A percentile compares a stretch with the other conserved stretches of the same genome.
Conservation (phyloP, 2,113 vertebrate species). For the Cathartes aura region DNA sequence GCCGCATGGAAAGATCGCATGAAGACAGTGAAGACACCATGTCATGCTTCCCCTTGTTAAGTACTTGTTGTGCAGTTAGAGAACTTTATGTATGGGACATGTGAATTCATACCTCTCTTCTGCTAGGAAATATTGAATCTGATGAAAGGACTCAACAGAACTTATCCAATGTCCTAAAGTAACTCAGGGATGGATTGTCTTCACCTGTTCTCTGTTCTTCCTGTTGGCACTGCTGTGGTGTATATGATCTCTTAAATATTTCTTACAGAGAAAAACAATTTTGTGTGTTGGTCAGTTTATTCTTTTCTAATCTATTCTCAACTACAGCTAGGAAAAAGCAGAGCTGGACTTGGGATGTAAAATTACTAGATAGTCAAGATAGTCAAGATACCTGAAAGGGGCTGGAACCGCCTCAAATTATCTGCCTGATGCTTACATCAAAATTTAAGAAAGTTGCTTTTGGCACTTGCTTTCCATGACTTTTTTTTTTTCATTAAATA, state of each 20-base stretch:
- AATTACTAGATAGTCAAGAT: neutral
- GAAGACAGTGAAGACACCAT: neutral
- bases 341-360: neutral
- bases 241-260: neutral
- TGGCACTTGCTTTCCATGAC: neutral
- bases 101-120: neutral
- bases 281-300: neutral
- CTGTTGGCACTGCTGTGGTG: neutral
- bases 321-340: neutral
- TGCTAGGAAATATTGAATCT: neutral
- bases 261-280: neutral
- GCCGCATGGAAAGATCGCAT: rapidly evolving
- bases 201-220: neutral
- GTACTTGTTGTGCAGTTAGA: neutral
- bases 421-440: neutral
- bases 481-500: neutral
- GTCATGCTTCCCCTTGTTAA: neutral
- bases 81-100: neutral
- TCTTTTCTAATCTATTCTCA: neutral
- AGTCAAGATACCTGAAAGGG: neutral
- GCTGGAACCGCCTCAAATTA: neutral
- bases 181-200: neutral
- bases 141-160: neutral
- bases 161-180: neutral
- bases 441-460: neutral